Evolutionary conservation across 2,888 invertebrate genomes (phyloP).

Genomic region (Onchidella celtica): DNA sequence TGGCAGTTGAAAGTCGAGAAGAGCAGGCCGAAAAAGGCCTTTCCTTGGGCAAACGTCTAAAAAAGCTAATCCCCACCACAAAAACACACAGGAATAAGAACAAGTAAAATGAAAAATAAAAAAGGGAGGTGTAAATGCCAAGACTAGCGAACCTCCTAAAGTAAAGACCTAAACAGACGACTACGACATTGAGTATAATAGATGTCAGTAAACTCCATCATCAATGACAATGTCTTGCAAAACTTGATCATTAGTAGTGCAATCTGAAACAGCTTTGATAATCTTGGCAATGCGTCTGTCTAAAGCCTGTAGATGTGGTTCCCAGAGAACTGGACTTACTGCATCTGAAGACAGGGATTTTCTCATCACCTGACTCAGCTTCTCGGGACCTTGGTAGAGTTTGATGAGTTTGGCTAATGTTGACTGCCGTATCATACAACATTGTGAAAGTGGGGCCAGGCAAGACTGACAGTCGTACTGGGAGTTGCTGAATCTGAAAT

Average conservation of each 20-base stretch:
- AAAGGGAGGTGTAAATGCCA: no score
- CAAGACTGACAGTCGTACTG: constrained; percentile 81
- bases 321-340: constrained; percentile 93
- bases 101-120: no score
- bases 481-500: constrained; percentile 21
- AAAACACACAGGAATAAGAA: no score
- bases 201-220: constrained; percentile 67
- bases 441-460: constrained; percentile 95
- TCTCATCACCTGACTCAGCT: constrained; percentile 88
- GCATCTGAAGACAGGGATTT: constrained; percentile 91
- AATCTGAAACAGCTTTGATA: constrained; percentile 63
- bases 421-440: constrained; percentile 93
- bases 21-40: no score
- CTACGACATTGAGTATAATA: no score
- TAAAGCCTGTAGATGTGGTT: constrained; percentile 93
- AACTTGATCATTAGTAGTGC: constrained; percentile 59
- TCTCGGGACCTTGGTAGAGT: constrained; percentile 79
- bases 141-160: no score
- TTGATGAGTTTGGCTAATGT: constrained; percentile 89
- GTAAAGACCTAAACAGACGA: no score
- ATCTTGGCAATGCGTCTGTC: constrained; percentile 88
- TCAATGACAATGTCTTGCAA: constrained; percentile 42
- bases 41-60: no score
- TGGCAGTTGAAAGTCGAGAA: no score
- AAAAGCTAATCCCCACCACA: no score